These are phyloP conservation scores for Nothobranchius furzeri DNA, from an alignment of 2,113 vertebrate genomes.

Conservation along the genomic window DNA sequence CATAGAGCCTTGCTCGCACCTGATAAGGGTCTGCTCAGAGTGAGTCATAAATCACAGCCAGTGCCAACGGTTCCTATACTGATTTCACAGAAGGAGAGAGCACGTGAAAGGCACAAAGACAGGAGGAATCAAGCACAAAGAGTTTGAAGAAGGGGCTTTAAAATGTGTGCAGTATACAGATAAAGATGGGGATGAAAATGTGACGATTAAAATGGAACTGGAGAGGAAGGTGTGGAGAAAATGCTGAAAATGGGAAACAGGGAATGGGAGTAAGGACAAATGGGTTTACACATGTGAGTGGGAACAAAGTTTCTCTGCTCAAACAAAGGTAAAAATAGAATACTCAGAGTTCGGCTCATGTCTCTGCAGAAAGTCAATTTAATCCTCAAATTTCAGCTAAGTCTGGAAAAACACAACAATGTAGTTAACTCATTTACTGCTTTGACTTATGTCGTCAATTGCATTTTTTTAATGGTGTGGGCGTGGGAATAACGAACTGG, in stretches of 20 bases:
- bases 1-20: conserved; percentile 89
- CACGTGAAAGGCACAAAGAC: conserved; percentile 38
- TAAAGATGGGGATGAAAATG: conserved; percentile 16
- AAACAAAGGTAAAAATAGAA: conserved; percentile 87
- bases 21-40: conserved; percentile 94
- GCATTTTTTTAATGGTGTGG: too few relatives aligned
- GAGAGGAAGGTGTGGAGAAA: conserved; percentile 13
- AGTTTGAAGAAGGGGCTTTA: conserved; percentile 22
- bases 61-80: conserved; percentile 81
- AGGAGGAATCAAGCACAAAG: conserved; percentile 34
- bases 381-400: not conserved
- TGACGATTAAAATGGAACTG: not conserved
- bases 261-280: conserved; percentile 71
- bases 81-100: conserved; percentile 79
- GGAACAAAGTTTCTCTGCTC: conserved; percentile 87
- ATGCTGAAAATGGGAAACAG: conserved; percentile 34
- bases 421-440: too few relatives aligned
- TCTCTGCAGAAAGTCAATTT: conserved; percentile 62
- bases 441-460: too few relatives aligned
- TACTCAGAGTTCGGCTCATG: conserved; percentile 40
- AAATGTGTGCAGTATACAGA: conserved; percentile 17
- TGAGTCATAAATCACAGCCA: conserved; percentile 91
- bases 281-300: conserved; percentile 87
- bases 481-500: too few relatives aligned
- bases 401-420: too few relatives aligned